Base-by-base conservation (phyloP, 2,113 vertebrate genomes). In the Halcyon senegalensis region DNA sequence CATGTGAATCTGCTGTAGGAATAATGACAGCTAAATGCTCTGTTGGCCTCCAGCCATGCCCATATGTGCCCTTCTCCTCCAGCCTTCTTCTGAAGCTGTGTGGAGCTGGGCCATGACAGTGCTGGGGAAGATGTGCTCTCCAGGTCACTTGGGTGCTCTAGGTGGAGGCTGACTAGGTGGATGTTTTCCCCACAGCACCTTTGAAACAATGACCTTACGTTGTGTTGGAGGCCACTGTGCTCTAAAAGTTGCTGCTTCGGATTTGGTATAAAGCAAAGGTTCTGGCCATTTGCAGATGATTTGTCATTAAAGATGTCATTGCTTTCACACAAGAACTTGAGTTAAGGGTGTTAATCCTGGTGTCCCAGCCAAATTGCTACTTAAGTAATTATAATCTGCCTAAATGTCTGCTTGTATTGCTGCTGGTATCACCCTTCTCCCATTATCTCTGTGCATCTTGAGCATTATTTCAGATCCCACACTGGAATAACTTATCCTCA, bases 11-110 rank as follows among this genome's bases (percentile, higher is more conserved):
- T 87, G 53, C 77, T 50, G 39, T n/a, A 90, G 84, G 35, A 82
- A 70, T 89, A 95, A 89, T 84, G 95, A 64, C 70, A 66, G 74
- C 59, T 92, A 92, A 96, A 96, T 73, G 80, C 77, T 89, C 53
- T 69, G 62, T 30, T 97, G 96, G 86, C 73, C 62, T 68, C 46
- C 53, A 62, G 95, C 95, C 92, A 55, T 91, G 66, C 62, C 80
- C 70, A 51, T 60, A 69, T 59, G 48, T 33, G 58, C 80, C 8
- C 3, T 41, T 86, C 76, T 84, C 35, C 73, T 78, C n/a, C 66
- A 84, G 66, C 88, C 35, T 53, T 16, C 68, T 56, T 53, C 35
- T 39, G 39, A 62, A 75, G 68, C 56, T 68, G 15, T 33, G 55
- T 8, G 28, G 51, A 23, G 39, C 69, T 48, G 68, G 53, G 5